A percentile compares a stretch with the other conserved stretches of the same genome.
These are phyloP conservation scores for Microplitis mediator DNA, from an alignment of 1,140 invertebrate genomes.

Conservation along the genomic window DNA sequence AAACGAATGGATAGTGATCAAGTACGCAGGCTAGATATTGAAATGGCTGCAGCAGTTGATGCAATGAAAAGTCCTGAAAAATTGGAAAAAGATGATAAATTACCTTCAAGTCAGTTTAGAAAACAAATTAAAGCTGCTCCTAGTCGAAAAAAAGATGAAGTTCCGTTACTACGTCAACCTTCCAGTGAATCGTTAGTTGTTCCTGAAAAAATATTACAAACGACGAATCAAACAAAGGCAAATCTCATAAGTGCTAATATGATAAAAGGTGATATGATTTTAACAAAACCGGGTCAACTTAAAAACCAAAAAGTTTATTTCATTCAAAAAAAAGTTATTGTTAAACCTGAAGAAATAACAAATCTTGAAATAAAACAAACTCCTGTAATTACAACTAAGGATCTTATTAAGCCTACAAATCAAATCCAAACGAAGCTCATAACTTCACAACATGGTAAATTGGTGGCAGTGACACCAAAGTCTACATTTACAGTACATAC, in stretches of 20 bases:
- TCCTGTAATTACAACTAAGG: slow-evolving; percentile 43
- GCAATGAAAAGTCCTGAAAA: slow-evolving; percentile 59
- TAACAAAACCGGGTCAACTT: slow-evolving; percentile 55
- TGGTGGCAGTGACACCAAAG: slow-evolving; percentile 37
- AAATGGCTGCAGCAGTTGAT: slow-evolving; percentile 60
- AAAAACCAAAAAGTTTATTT: slow-evolving; percentile 51
- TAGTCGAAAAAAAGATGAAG: slow-evolving; percentile 51
- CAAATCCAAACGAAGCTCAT: slow-evolving; percentile 42
- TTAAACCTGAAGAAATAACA: slow-evolving; percentile 52
- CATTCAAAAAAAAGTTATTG: slow-evolving; percentile 53
- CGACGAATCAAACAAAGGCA: slow-evolving; percentile 57
- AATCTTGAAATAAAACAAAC: slow-evolving; percentile 44
- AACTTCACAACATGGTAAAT: slow-evolving; percentile 46
- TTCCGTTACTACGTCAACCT: background rate
- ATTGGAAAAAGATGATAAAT: slow-evolving; percentile 42
- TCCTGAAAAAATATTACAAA: slow-evolving; percentile 49
- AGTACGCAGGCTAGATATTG: slow-evolving; percentile 53
- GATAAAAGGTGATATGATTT: slow-evolving; percentile 58
- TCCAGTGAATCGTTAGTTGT: background rate
- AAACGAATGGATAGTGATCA: slow-evolving; percentile 58
- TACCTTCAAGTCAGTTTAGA: slow-evolving; percentile 34
- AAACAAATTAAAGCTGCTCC: slow-evolving; percentile 45
- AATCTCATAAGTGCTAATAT: slow-evolving; percentile 59
- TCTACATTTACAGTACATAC: slow-evolving; percentile 7
- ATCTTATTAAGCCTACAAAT: slow-evolving; percentile 37